Percentiles rank a stretch among this genome's conserved stretches.
Evolutionary conservation across 2,113 vertebrate genomes (phyloP).

Genomic region (Brachionichthys hirsutus): DNA sequence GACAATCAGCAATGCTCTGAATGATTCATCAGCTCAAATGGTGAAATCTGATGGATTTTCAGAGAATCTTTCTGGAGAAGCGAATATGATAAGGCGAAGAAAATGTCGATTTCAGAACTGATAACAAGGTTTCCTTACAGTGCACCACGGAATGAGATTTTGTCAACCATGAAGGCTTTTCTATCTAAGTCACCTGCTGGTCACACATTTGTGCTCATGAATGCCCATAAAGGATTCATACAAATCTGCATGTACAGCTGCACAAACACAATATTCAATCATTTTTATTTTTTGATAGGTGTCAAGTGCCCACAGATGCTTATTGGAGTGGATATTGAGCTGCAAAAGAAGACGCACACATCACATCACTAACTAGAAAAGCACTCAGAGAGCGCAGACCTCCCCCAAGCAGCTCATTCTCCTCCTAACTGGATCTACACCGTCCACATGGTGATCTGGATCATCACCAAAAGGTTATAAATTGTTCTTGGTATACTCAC

Average conservation of each 20-base stretch:
- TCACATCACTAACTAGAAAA: not conserved
- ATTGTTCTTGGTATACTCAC: no score
- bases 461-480: no score
- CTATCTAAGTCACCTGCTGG: not conserved
- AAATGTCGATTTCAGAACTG: conserved; percentile 21
- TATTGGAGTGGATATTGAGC: conserved; percentile 1
- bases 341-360: conserved; percentile 10
- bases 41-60: conserved; percentile 16
- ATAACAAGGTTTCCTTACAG: not conserved
- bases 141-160: conserved; percentile 7
- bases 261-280: not conserved
- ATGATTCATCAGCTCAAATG: conserved; percentile 27
- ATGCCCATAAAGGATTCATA: not conserved
- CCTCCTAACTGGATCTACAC: no score
- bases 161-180: not conserved
- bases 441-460: no score
- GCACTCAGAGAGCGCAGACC: no score
- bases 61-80: conserved; percentile 10
- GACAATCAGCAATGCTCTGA: conserved; percentile 18
- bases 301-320: conserved; percentile 1
- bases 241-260: not conserved
- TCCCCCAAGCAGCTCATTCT: no score
- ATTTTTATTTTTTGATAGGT: conserved; percentile 6
- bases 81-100: not conserved
- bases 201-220: not conserved